Percentiles rank a stretch among this genome's conserved stretches.
phyloP scores from a whole-genome alignment of 2,888 invertebrate genomes.

The Entomobrya proxima region DNA sequence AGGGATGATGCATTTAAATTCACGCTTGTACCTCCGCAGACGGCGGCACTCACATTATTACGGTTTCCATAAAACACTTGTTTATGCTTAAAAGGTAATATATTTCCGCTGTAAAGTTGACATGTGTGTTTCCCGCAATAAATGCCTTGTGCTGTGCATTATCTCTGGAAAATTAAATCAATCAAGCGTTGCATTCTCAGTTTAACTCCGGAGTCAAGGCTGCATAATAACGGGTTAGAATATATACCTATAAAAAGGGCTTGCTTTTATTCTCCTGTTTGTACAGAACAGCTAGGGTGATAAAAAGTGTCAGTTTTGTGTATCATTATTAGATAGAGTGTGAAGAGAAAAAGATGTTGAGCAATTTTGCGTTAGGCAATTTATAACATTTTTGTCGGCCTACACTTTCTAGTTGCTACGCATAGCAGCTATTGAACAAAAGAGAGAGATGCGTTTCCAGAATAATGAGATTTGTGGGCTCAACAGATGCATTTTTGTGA shows the following conservation, averaged over 20 bases:
- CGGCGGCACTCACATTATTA: not conserved
- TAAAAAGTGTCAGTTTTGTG: too few species aligned
- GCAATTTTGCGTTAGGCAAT: too few species aligned
- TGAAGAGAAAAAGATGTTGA: too few species aligned
- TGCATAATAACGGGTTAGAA: too few species aligned
- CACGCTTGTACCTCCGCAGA: not conserved
- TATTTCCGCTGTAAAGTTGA: not conserved
- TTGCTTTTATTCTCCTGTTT: too few species aligned
- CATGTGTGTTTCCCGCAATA: not conserved
- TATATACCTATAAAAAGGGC: too few species aligned
- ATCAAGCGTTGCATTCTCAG: not conserved
- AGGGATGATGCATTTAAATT: conserved; percentile 4
- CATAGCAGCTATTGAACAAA: not conserved
- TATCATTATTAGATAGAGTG: too few species aligned
- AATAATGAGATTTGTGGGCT: not conserved
- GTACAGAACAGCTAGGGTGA: too few species aligned
- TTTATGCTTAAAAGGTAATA: conserved; percentile 14
- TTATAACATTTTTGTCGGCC: too few species aligned
- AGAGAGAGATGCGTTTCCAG: not conserved
- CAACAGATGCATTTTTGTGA: conserved; percentile 1
- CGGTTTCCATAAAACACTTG: conserved; percentile 27
- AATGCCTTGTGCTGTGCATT: not conserved
- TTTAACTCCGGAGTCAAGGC: not conserved
- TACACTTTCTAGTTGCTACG: too few species aligned
- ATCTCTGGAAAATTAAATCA: not conserved